These are phyloP conservation scores for Oncorhynchus kisutch DNA, from an alignment of 2,113 vertebrate genomes.

Conservation along the genomic window DNA sequence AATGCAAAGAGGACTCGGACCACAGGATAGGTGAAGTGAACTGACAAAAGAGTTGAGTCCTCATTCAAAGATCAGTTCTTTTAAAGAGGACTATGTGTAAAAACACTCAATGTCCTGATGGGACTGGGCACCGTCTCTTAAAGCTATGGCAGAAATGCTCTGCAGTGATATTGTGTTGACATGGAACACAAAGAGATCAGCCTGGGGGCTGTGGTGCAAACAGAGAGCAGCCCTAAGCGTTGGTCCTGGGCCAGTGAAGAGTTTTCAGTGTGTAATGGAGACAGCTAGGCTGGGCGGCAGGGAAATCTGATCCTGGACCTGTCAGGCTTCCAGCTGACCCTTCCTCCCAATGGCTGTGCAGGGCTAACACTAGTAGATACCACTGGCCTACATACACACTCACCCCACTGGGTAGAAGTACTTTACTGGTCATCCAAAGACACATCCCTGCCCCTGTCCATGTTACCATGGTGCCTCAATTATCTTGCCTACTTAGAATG, in stretches of 20 bases:
- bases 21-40: too few relatives aligned
- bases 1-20: too few relatives aligned
- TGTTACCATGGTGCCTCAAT: not conserved
- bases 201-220: conserved; percentile 26
- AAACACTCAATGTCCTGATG: not conserved
- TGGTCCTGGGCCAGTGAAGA: conserved; percentile 19
- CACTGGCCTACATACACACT: not conserved
- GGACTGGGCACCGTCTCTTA: conserved; percentile 12
- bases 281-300: not conserved
- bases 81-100: too few relatives aligned
- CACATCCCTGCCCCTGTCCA: not conserved
- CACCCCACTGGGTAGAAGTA: not conserved
- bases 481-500: not conserved
- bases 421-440: not conserved
- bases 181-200: conserved; percentile 29
- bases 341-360: not conserved
- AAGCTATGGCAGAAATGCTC: conserved; percentile 35
- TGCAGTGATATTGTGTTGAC: conserved; percentile 9
- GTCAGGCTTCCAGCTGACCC: conserved; percentile 12
- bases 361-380: not conserved
- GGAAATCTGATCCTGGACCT: conserved; percentile 36
- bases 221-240: conserved; percentile 15
- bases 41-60: too few relatives aligned
- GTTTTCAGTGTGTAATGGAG: conserved; percentile 28
- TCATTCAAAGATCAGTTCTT: too few relatives aligned